Evolutionary conservation across 2,113 vertebrate genomes (phyloP).

Genomic region (Anhinga anhinga): DNA sequence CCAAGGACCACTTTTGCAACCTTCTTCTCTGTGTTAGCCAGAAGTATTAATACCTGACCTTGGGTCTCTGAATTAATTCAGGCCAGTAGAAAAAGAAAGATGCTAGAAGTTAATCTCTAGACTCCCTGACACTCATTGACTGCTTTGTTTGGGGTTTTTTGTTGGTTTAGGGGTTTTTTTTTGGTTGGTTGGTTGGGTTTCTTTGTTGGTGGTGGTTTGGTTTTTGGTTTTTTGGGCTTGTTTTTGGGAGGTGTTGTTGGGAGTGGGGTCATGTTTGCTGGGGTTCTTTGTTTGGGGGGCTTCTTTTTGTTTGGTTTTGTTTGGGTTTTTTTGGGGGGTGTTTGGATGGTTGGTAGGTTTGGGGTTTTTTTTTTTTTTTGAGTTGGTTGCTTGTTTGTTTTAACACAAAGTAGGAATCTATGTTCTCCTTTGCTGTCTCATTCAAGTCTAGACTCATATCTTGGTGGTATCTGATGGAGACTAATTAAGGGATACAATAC

Average conservation of each 20-base stretch:
- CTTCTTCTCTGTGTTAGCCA: not conserved
- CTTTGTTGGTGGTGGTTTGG: too few species aligned
- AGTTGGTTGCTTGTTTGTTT: not conserved
- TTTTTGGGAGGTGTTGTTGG: too few species aligned
- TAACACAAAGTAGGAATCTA: not conserved
- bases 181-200: too few species aligned
- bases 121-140: not conserved
- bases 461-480: not conserved
- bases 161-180: not conserved
- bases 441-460: not conserved
- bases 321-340: not conserved
- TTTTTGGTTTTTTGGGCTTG: not conserved
- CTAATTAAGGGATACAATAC: not conserved
- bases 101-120: fast-evolving
- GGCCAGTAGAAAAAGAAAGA: not conserved
- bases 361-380: too few species aligned
- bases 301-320: not conserved
- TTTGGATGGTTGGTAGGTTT: not conserved
- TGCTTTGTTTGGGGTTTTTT: not conserved
- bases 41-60: not conserved
- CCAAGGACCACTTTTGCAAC: not conserved
- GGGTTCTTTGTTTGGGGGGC: too few species aligned
- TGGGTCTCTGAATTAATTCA: not conserved
- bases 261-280: too few species aligned
- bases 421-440: not conserved